phyloP scores from a whole-genome alignment of 1,140 invertebrate genomes.

The Ips typographus region DNA sequence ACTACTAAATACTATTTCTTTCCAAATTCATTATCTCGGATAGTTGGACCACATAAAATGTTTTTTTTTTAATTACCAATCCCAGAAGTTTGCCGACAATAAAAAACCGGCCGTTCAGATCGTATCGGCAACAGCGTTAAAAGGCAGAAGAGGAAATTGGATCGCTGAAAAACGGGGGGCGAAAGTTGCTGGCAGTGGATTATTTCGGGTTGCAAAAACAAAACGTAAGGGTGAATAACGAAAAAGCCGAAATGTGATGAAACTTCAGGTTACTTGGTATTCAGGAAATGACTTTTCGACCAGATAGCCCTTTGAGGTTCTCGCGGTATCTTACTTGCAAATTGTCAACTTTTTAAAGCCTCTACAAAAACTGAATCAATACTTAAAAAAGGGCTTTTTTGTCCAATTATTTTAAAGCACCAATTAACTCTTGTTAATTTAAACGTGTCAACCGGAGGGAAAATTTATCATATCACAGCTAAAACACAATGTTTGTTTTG shows the following conservation, averaged over 20 bases:
- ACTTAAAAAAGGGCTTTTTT: not conserved
- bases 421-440: not conserved
- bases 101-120: constrained; percentile 30
- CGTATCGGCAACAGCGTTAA: constrained; percentile 22
- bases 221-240: constrained; percentile 32
- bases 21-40: constrained; percentile 13
- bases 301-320: not conserved
- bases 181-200: constrained; percentile 32
- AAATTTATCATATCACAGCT: constrained; percentile 6
- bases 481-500: not conserved
- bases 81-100: constrained; percentile 21
- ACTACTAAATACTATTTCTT: not conserved
- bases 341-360: constrained; percentile 3
- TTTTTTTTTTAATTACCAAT: constrained; percentile 15
- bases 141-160: constrained; percentile 34
- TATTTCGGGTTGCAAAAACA: constrained; percentile 33
- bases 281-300: constrained; percentile 16
- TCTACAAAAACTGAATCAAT: not conserved
- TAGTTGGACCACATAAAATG: constrained; percentile 6
- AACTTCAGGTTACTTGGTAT: constrained; percentile 13
- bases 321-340: constrained; percentile 10
- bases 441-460: not conserved
- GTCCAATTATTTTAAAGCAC: not conserved
- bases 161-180: constrained; percentile 26
- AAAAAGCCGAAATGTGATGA: constrained; percentile 28